Evolutionary conservation across 2,888 invertebrate genomes (phyloP).

Genomic region (Lamellibrachia columna): DNA sequence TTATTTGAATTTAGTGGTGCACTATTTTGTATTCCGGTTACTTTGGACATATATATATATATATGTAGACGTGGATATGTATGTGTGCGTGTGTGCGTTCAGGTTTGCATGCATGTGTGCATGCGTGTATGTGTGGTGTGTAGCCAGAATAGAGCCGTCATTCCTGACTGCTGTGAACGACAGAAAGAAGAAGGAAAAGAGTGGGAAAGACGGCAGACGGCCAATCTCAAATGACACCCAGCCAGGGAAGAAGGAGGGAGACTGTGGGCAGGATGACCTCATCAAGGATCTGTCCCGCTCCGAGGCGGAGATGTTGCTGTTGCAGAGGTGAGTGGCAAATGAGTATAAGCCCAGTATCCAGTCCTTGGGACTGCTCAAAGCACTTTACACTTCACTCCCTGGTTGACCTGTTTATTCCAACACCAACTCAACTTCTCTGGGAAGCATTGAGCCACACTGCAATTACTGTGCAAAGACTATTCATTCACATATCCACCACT

Average conservation of each 20-base stretch:
- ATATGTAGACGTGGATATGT: not conserved
- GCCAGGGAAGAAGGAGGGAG: conserved; percentile 46
- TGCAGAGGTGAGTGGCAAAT: conserved; percentile 46
- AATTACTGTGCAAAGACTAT: too few species aligned
- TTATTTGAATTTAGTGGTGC: too few species aligned
- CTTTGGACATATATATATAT: not conserved
- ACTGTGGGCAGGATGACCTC: conserved; percentile 44
- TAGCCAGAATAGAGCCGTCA: too few species aligned
- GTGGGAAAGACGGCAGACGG: conserved; percentile 48
- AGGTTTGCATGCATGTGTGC: not conserved
- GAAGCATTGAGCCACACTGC: too few species aligned
- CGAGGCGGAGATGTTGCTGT: conserved; percentile 59
- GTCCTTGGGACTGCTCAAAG: too few species aligned
- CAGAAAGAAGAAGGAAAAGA: conserved; percentile 34
- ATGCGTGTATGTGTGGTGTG: not conserved
- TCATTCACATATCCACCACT: too few species aligned
- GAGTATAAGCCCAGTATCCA: too few species aligned
- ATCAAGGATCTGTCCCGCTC: conserved; percentile 41
- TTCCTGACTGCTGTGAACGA: not conserved
- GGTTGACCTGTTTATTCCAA: too few species aligned
- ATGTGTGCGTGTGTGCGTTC: not conserved
- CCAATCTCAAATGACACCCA: conserved; percentile 33
- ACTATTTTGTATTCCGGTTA: too few species aligned
- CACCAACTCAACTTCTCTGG: too few species aligned
- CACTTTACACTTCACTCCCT: too few species aligned